Evolutionary conservation across 2,888 invertebrate genomes (phyloP).

Genomic region (Venusia cambrica): DNA sequence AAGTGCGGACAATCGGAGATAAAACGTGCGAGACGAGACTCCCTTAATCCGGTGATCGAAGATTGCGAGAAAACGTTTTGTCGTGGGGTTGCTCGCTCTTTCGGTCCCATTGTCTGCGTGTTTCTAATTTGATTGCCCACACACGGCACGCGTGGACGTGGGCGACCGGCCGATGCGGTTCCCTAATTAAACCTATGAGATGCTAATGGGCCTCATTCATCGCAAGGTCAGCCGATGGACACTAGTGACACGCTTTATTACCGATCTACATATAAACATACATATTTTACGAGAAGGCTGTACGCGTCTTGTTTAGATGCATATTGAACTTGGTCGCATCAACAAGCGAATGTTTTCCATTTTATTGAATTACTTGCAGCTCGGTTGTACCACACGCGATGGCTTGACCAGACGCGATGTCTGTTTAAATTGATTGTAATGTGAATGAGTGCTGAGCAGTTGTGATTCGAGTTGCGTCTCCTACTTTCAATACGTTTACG

Average conservation of each 20-base stretch:
- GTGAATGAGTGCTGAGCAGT: slow-evolving; percentile 64
- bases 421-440: slow-evolving; percentile 76
- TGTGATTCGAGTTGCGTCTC: slow-evolving; percentile 70
- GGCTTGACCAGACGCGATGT: slow-evolving; percentile 60
- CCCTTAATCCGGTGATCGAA: slow-evolving; percentile 81
- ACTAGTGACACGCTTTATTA: slow-evolving; percentile 46
- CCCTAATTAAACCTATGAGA: slow-evolving; percentile 73
- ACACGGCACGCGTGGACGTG: slow-evolving; percentile 58
- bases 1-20: slow-evolving; percentile 81
- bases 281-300: slow-evolving; percentile 39
- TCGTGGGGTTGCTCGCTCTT: slow-evolving; percentile 74
- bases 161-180: slow-evolving; percentile 56
- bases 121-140: slow-evolving; percentile 75
- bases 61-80: slow-evolving; percentile 81
- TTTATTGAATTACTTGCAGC: slow-evolving; percentile 61
- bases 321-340: slow-evolving; percentile 48
- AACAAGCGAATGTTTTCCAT: slow-evolving; percentile 47
- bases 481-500: slow-evolving; percentile 66
- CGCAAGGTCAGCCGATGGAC: slow-evolving; percentile 50
- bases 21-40: slow-evolving; percentile 78
- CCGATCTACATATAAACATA: slow-evolving; percentile 46
- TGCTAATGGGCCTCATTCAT: slow-evolving; percentile 64
- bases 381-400: slow-evolving; percentile 64
- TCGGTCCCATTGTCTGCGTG: slow-evolving; percentile 68
- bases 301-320: slow-evolving; percentile 52